A percentile compares a stretch with the other conserved stretches of the same genome.
Evolutionary conservation across 2,888 invertebrate genomes (phyloP).

Genomic region (Hedya salicella): DNA sequence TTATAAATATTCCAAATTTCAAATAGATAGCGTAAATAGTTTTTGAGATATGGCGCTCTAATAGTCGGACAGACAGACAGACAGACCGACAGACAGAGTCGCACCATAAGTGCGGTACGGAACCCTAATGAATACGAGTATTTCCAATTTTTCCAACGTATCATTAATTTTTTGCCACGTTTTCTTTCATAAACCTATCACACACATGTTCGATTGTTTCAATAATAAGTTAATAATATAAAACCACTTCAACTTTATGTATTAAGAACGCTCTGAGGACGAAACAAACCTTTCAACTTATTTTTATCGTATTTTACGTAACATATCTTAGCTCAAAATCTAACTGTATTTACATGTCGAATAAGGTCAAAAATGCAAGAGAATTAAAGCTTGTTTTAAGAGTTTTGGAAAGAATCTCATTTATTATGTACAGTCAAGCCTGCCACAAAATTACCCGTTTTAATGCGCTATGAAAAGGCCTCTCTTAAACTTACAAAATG

Average conservation of each 20-base stretch:
- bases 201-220: not conserved
- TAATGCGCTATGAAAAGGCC: constrained; percentile 20
- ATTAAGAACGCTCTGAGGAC: not conserved
- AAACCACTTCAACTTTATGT: constrained; percentile 10
- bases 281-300: not conserved
- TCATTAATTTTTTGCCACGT: not conserved
- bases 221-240: not conserved
- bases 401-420: not conserved
- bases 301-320: not conserved
- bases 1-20: too few relatives aligned
- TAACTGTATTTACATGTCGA: not conserved
- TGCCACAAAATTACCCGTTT: constrained; percentile 14
- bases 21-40: too few relatives aligned
- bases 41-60: too few relatives aligned
- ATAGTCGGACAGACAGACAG: too few relatives aligned
- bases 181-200: constrained; percentile 15
- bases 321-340: not conserved
- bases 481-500: constrained; percentile 12
- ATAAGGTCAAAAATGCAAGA: not conserved
- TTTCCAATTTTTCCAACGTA: too few relatives aligned
- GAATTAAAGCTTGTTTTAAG: not conserved
- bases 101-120: too few relatives aligned
- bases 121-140: too few relatives aligned
- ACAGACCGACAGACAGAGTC: too few relatives aligned
- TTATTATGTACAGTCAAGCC: constrained; percentile 10